These are phyloP conservation scores for Globia sparganii DNA, from an alignment of 2,888 invertebrate genomes.

Conservation along the genomic window DNA sequence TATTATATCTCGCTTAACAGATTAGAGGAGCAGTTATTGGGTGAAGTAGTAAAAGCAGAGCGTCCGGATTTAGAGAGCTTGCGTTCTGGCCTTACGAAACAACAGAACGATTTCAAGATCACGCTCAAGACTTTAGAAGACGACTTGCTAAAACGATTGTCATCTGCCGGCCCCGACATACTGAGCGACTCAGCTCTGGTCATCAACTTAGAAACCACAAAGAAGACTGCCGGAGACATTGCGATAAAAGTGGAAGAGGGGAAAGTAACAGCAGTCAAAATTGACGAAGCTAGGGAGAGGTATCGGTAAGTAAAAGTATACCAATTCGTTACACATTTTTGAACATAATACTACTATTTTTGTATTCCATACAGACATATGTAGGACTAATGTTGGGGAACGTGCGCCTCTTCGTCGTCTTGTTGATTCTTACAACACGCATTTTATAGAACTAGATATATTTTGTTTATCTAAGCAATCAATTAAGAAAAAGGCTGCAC, in stretches of 20 bases:
- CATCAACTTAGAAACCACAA: conserved; percentile 97
- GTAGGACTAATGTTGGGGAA: too few relatives aligned
- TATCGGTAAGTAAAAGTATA: conserved; percentile 90
- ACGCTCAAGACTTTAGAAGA: conserved; percentile 97
- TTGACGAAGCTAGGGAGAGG: conserved; percentile 97
- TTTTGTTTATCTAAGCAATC: too few relatives aligned
- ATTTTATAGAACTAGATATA: too few relatives aligned
- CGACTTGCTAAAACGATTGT: conserved; percentile 95
- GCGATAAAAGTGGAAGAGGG: conserved; percentile 96
- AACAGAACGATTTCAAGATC: conserved; percentile 98
- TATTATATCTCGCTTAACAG: conserved; percentile 69
- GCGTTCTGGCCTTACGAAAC: conserved; percentile 95
- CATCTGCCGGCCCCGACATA: conserved; percentile 97
- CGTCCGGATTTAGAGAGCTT: conserved; percentile 96
- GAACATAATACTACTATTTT: too few relatives aligned
- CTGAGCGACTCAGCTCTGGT: conserved; percentile 97
- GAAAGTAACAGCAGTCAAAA: conserved; percentile 95
- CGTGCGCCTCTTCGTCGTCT: too few relatives aligned
- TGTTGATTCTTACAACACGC: too few relatives aligned
- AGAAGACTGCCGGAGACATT: conserved; percentile 97
- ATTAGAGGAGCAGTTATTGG: conserved; percentile 97
- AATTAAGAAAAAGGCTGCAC: too few relatives aligned
- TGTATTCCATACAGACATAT: too few relatives aligned
- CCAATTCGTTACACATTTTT: background rate
- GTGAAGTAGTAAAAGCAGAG: conserved; percentile 98